Percentiles rank a stretch among this genome's conserved stretches.
phyloP scores from a whole-genome alignment of 2,113 vertebrate species.

The Lagopus leucura region DNA sequence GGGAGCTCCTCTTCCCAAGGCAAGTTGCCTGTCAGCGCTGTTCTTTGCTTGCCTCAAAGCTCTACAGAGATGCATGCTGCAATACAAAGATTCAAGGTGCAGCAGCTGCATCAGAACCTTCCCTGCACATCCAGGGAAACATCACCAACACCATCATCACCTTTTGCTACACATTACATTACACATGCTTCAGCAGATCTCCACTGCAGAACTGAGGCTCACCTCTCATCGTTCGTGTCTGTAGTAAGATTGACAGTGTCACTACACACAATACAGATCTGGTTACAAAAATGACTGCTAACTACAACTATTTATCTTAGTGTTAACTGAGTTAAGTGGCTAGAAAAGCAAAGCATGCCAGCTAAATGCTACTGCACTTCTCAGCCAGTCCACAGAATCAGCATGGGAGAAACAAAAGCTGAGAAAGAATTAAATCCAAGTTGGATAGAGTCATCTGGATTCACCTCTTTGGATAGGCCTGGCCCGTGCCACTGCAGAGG shows the following conservation, averaged over 20 bases:
- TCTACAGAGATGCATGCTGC: background rate
- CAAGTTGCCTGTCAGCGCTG: accelerated
- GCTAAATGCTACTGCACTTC: background rate
- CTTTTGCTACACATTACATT: background rate
- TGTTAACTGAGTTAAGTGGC: background rate
- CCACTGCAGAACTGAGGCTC: background rate
- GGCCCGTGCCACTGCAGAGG: background rate
- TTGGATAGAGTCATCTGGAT: accelerated
- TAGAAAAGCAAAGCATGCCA: background rate
- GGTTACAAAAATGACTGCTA: accelerated
- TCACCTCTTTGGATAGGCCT: accelerated
- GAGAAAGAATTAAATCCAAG: background rate
- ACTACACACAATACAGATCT: accelerated
- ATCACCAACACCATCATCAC: background rate
- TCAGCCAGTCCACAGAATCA: background rate
- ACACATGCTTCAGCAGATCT: background rate
- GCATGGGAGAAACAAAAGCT: background rate
- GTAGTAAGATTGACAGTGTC: background rate
- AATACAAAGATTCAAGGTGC: accelerated
- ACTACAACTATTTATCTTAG: background rate
- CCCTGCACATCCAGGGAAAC: accelerated
- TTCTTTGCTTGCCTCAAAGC: background rate
- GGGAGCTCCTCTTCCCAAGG: background rate
- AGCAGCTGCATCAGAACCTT: background rate
- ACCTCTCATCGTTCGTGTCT: accelerated